These are phyloP conservation scores for Indri indri DNA, from an alignment of 2,113 vertebrate species.

Conservation along the genomic window DNA sequence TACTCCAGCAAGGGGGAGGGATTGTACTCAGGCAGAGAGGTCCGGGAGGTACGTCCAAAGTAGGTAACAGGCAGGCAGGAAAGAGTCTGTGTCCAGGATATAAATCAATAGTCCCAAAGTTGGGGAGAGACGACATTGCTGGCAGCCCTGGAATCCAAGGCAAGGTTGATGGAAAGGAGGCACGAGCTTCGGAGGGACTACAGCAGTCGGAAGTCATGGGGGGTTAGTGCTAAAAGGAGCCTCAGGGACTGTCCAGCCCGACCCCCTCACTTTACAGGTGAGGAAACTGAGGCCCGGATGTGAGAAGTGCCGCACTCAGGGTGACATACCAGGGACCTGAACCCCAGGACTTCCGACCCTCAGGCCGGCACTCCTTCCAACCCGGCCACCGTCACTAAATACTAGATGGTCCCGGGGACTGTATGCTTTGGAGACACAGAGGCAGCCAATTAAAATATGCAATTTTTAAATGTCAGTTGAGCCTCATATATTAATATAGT, in stretches of 20 bases:
- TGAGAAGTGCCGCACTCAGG: not conserved
- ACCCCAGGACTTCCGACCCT: not conserved
- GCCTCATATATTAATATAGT: conserved; percentile 58
- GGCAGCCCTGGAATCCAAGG: not conserved
- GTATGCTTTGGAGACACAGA: not conserved
- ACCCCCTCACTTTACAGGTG: not conserved
- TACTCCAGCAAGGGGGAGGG: not conserved
- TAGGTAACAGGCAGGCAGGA: not conserved
- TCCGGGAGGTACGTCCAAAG: not conserved
- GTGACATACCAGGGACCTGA: not conserved
- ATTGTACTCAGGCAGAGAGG: not conserved
- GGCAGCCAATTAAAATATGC: conserved; percentile 58
- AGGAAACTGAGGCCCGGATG: not conserved
- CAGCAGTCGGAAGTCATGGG: not conserved
- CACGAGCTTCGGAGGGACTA: not conserved
- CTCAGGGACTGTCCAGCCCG: not conserved
- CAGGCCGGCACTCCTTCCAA: not conserved
- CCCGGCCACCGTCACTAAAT: not conserved
- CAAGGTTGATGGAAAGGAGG: not conserved
- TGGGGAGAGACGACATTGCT: not conserved
- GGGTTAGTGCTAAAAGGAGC: not conserved
- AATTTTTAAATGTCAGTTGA: conserved; percentile 61
- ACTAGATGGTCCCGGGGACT: not conserved
- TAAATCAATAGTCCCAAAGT: not conserved
- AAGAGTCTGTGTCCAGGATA: not conserved